phyloP scores from a whole-genome alignment of 1,140 invertebrate genomes.

The Xylocopa sonorina region DNA sequence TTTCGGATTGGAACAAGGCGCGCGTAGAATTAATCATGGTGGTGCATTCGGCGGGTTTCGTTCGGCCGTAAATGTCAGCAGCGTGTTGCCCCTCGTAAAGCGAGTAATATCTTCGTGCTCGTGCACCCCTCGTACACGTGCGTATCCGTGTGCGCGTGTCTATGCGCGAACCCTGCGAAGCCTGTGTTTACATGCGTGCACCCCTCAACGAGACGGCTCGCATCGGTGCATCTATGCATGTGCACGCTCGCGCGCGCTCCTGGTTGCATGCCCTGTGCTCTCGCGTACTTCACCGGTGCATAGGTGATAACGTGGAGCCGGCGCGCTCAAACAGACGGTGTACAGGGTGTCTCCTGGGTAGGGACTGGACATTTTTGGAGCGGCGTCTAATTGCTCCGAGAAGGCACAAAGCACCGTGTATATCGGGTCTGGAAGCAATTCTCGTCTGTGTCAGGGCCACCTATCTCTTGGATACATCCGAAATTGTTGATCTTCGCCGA shows the following conservation, averaged over 20 bases:
- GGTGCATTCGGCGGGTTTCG: conserved; percentile 51
- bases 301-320: conserved; percentile 54
- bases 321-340: conserved; percentile 31
- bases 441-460: neutral
- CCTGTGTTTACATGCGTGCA: conserved; percentile 22
- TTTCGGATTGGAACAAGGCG: conserved; percentile 49
- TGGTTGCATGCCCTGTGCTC: neutral
- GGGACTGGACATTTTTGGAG: neutral
- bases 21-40: conserved; percentile 54
- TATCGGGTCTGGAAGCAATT: neutral
- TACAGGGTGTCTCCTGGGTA: neutral
- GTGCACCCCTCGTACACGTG: conserved; percentile 15
- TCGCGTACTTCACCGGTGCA: conserved; percentile 22
- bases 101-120: conserved; percentile 50
- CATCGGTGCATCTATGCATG: conserved; percentile 13
- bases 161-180: neutral
- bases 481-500: neutral
- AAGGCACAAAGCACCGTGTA: too few relatives aligned
- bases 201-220: conserved; percentile 1
- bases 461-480: neutral
- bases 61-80: conserved; percentile 59
- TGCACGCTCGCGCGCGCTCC: too few relatives aligned
- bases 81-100: conserved; percentile 56
- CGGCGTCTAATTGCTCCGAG: neutral
- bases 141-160: too few relatives aligned